Evolutionary conservation across 1,140 invertebrate genomes (phyloP).

Genomic region (Microvelia longipes): DNA sequence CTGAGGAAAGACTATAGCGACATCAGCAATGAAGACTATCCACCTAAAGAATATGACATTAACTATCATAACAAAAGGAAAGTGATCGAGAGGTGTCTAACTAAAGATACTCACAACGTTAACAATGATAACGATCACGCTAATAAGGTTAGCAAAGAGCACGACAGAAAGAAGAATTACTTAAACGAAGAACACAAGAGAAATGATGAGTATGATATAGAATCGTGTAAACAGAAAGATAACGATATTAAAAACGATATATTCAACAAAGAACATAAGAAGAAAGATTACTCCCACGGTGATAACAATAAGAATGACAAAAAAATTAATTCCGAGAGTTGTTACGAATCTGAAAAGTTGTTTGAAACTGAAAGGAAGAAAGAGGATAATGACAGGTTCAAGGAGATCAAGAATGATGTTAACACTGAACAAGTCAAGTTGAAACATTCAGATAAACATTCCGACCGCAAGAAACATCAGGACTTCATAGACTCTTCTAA

Average conservation of each 20-base stretch:
- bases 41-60: slow-evolving; percentile 6
- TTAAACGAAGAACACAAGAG: slow-evolving; percentile 33
- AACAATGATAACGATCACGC: neutral
- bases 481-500: slow-evolving; percentile 23
- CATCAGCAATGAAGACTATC: slow-evolving; percentile 25
- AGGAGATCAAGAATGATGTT: slow-evolving; percentile 13
- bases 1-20: no score
- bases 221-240: slow-evolving; percentile 7
- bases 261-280: slow-evolving; percentile 9
- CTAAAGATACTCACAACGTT: neutral
- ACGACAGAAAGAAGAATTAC: slow-evolving; percentile 28
- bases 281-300: neutral
- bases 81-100: neutral
- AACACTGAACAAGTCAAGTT: slow-evolving; percentile 8
- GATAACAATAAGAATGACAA: neutral
- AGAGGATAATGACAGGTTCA: slow-evolving; percentile 19
- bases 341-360: neutral
- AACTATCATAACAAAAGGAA: slow-evolving; percentile 7
- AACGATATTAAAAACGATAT: slow-evolving; percentile 16
- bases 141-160: slow-evolving; percentile 26
- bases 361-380: slow-evolving; percentile 25
- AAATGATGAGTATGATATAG: slow-evolving; percentile 31
- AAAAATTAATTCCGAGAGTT: neutral
- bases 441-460: slow-evolving; percentile 14
- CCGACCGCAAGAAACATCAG: slow-evolving; percentile 22